These are phyloP conservation scores for Ciconia stormi DNA, from an alignment of 2,113 vertebrate genomes.

Conservation along the genomic window DNA sequence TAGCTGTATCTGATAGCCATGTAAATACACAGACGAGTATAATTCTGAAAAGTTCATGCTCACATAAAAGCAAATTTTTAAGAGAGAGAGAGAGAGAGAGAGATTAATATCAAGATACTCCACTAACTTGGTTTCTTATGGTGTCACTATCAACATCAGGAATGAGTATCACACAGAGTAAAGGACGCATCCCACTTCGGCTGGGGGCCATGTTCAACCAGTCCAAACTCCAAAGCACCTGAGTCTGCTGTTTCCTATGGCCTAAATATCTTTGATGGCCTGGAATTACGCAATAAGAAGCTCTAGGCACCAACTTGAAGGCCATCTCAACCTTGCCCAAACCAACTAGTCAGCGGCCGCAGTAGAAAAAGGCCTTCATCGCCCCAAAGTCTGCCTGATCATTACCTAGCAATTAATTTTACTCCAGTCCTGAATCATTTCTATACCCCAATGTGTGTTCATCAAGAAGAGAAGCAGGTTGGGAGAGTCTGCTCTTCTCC, in stretches of 20 bases:
- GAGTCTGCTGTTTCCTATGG: not conserved
- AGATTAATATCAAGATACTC: not conserved
- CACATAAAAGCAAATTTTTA: not conserved
- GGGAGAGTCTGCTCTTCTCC: not conserved
- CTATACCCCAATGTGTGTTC: not conserved
- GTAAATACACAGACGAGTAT: not conserved
- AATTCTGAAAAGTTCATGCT: not conserved
- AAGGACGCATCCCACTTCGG: not conserved
- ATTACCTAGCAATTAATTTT: not conserved
- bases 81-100: not conserved
- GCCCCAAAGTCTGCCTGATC: not conserved
- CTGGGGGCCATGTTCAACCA: not conserved
- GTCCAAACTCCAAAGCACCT: not conserved
- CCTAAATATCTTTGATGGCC: not conserved
- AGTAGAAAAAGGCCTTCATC: not conserved
- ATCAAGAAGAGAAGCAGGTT: not conserved
- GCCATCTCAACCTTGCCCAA: not conserved
- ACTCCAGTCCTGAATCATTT: not conserved
- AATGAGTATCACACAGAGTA: not conserved
- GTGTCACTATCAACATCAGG: not conserved
- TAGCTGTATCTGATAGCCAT: not conserved
- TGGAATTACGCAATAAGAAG: not conserved
- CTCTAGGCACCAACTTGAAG: not conserved
- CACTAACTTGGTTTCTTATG: not conserved
- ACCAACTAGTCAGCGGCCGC: not conserved